Evolutionary conservation across 1,140 invertebrate genomes (phyloP), one percentile per base, ranked within the genome.

Genomic region (Drosophila gunungcola): DNA sequence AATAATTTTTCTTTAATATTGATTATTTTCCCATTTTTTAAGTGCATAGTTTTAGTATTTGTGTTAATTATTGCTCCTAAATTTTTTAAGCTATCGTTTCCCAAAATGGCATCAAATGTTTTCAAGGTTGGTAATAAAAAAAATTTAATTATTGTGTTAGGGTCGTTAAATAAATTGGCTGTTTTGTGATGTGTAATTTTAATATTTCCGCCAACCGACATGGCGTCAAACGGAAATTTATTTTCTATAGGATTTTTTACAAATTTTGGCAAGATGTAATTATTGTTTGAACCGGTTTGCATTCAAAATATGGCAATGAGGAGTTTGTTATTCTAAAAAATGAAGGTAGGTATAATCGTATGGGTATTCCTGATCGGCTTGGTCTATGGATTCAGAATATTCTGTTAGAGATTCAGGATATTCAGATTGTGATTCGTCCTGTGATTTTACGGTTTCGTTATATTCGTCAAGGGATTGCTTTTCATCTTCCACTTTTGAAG

Each of bases 301-400:
- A 43, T 42, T 65, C 70, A 9, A 81, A 58, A 29, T 80, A 80
- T 13, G 78, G 69, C n/a, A 80, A 49, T 21, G 74, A 81, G 57
- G 76, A 79, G 43, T 48, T 21, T 1, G 54, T 65, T 64, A 43
- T 10, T 43, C 42, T 43, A 43, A 43, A 16, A 43, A 43, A 21
- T 7, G 2, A 9, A 43, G 4, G 13, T 43, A 43, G 13, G 11
- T n/a, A 5, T 39, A 39, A 5, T 43, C 42, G 3, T 21, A 43
- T 16, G 2, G 42, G 13, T 21, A 43, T 43, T 10, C 75, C 16
- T 21, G 45, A 54, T 53, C 32, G 29, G 16, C 34, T 27, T 53
- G 10, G 3, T 53, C 36, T 39, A 39, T 7, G 11, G 21, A 4
- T 16, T 48, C 51, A 39, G 4, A 16, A 39, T 39, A 53, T 21